Percentiles rank a stretch among this genome's conserved stretches.
These are phyloP conservation scores for Drosophila anomelani DNA, from an alignment of 2,888 invertebrate genomes.

Conservation along the genomic window DNA sequence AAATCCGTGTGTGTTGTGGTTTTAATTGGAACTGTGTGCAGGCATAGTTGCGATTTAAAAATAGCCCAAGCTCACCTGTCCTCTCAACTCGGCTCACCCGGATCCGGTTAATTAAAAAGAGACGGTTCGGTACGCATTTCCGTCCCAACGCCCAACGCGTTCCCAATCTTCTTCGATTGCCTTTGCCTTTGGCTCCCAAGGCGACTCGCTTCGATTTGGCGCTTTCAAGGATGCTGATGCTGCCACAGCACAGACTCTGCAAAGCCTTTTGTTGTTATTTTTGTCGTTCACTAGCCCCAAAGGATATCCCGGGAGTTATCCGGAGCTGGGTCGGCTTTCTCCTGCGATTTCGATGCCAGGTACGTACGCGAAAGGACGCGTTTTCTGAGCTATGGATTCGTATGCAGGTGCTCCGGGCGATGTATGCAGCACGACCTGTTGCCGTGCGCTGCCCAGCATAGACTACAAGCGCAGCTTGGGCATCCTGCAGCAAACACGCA, in stretches of 20 bases:
- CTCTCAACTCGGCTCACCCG: slow-evolving; percentile 5
- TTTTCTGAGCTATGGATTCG: slow-evolving; percentile 1
- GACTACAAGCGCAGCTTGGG: slow-evolving; percentile 40
- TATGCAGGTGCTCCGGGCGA: slow-evolving; percentile 10
- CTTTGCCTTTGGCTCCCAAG: slow-evolving; percentile 38
- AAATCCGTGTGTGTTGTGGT: slow-evolving; percentile 6
- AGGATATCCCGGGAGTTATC: not conserved
- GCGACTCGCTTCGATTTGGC: slow-evolving; percentile 3
- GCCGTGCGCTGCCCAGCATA: slow-evolving; percentile 57
- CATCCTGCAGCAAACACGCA: not conserved
- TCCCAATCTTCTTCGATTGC: not conserved
- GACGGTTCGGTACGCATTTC: slow-evolving; percentile 18
- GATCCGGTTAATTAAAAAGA: slow-evolving; percentile 26
- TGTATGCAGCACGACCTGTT: slow-evolving; percentile 49
- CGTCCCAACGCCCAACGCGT: slow-evolving; percentile 15
- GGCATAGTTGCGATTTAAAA: slow-evolving; percentile 6
- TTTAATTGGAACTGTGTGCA: slow-evolving; percentile 5
- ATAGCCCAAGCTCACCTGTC: slow-evolving; percentile 19
- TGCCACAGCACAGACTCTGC: not conserved
- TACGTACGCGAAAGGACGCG: slow-evolving; percentile 7
- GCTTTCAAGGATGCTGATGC: slow-evolving; percentile 22
- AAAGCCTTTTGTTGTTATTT: not conserved
- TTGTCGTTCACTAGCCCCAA: not conserved
- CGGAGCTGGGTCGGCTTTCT: slow-evolving; percentile 31
- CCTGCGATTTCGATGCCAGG: not conserved